Evolutionary conservation across 1,140 invertebrate genomes (phyloP), one percentile per base, ranked within the genome.

Genomic region (Drusus annulatus): DNA sequence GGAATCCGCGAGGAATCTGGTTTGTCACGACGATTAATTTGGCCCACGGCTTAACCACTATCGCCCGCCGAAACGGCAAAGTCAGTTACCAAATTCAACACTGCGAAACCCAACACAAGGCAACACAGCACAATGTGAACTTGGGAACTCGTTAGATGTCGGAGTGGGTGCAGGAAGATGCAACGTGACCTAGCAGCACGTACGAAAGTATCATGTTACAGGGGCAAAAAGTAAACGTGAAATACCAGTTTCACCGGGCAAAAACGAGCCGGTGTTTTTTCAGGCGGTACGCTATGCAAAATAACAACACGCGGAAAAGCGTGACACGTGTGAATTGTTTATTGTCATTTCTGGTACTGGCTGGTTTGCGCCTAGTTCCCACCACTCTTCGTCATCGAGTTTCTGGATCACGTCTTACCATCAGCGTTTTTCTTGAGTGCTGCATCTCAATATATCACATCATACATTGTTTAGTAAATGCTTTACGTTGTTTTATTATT

Each of bases 151-250:
- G 71, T 75, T 75, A 28, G 65, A 45, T 45, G 36, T 45, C 36
- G 36, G 45, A 50, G 68, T 71, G 68, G 68, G 69, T 56, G 69
- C 51, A 74, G 17, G 16, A n/a, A 4, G 63, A 8, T 31, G 28
- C 50, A 52, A 17, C 71, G 17, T 58, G 52, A 58, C 52, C 71
- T 58, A 52, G 68, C 54, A 19, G 19, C 60, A 75, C 21, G 71
- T 25, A 25, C 71, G 71, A 75, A 60, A 58, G 71, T 75, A 54
- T 45, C 7, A 8, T 74, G 52, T 56, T 56, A 56, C 25, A 54
- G 52, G 31, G 28, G 54, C 52, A 75, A 75, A 75, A 75, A 75
- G 52, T 75, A 75, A 75, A 75, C 52, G 71, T 75, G 71, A 58
- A 75, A 75, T 56, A 75, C 71, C 52, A 52, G 71, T 75, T 75